A percentile compares a stretch with the other conserved stretches of the same genome.
Evolutionary conservation across 2,888 invertebrate species (phyloP).

Genomic region (Biston stratarius): DNA sequence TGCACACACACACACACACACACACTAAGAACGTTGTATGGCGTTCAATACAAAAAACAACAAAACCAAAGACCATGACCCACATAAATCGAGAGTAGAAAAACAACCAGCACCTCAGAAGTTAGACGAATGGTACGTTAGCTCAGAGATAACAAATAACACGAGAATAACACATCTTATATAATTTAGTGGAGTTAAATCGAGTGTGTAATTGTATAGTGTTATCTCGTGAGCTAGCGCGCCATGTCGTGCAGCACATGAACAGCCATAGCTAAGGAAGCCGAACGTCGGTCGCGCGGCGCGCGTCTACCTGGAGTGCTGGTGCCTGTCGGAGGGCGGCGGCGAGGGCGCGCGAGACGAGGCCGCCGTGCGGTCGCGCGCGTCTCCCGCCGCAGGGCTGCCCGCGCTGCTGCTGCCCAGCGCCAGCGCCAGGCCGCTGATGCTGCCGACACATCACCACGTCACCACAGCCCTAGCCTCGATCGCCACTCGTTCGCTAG

Average conservation of each 20-base stretch:
- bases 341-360: slow-evolving; percentile 81
- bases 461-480: slow-evolving; percentile 83
- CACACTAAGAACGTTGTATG: slow-evolving; percentile 69
- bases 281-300: slow-evolving; percentile 78
- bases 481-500: slow-evolving; percentile 55
- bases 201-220: slow-evolving; percentile 8
- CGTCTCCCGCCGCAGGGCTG: slow-evolving; percentile 71
- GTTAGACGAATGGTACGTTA: slow-evolving; percentile 60
- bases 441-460: slow-evolving; percentile 86
- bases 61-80: slow-evolving; percentile 61
- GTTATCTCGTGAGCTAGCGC: slow-evolving; percentile 54
- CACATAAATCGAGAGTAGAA: slow-evolving; percentile 58
- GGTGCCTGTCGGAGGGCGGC: slow-evolving; percentile 79
- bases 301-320: slow-evolving; percentile 84
- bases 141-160: slow-evolving; percentile 50
- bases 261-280: slow-evolving; percentile 73
- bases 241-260: slow-evolving; percentile 53
- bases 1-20: slow-evolving; percentile 78
- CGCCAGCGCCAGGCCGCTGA: slow-evolving; percentile 86
- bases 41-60: slow-evolving; percentile 54
- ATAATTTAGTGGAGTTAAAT: slow-evolving; percentile 14
- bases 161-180: slow-evolving; percentile 16
- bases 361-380: slow-evolving; percentile 74
- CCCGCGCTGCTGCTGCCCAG: slow-evolving; percentile 81
- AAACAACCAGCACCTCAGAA: slow-evolving; percentile 73